Base-by-base conservation (phyloP, 1,140 invertebrate genomes). In the Centruroides vittatus region DNA sequence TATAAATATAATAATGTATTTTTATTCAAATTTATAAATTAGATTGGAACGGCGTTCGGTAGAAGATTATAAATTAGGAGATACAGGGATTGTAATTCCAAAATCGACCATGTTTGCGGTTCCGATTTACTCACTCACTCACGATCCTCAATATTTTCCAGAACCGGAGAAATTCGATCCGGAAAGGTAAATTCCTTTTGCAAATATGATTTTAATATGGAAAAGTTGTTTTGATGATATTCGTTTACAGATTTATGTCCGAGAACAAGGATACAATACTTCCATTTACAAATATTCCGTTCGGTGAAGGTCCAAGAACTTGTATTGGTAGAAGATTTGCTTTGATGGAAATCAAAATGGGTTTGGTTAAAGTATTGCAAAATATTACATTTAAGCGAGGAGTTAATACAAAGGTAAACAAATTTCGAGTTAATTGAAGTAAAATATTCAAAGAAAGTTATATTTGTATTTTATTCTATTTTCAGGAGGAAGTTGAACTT, bases 81-180 rank as follows among this genome's bases (percentile, higher is more conserved):
- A 36, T 65, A 64, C 4, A 13, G 46, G 46, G 3, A 35, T 68
- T 7, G 63, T 62, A 10, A 65, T 73, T 47, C 61, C 64, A 3
- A 72, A 78, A 36, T 79, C 75, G 3, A 72, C 74, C 10, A 62
- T 66, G 3, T 52, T 83, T 4, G 69, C 68, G 47, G 69, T 81
- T 50, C 74, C 80, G 3, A 70, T 74, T 5, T 78, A 76, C 61
- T 75, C 73, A 1, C 71, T 84, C 13, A 81, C 83, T 55, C 79
- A 77, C 62, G 80, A 85, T 69, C 74, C 78, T 3, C 69, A 77
- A 7, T 67, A 79, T 57, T 84, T 79, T 67, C 77, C 77, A 0
- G 71, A 82, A 12, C 82, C 83, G 0, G 64, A 78, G 7, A 66
- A 69, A 8, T 84, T 82, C 65, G 72, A 76, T 64, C 82, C 83